A percentile compares a stretch with the other conserved stretches of the same genome.
Evolutionary conservation across 2,113 vertebrate species (phyloP).

Genomic region (Apaloderma vittatum): DNA sequence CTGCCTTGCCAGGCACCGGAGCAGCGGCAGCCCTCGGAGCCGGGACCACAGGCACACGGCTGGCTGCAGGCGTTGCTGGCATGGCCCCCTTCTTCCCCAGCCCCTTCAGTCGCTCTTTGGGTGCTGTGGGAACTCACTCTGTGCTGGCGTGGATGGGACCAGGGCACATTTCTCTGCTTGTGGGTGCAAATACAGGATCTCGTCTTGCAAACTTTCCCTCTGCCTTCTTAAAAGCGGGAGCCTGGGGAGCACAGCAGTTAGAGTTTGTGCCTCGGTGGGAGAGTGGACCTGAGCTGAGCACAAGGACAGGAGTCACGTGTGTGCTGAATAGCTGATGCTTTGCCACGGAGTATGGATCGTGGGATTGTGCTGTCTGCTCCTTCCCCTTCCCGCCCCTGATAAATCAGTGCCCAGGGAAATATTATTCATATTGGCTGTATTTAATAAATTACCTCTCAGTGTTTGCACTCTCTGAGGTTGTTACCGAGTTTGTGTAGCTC

Average conservation of each 20-base stretch:
- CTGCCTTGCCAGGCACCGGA: accelerated
- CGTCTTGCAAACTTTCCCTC: not conserved
- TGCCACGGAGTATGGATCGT: accelerated
- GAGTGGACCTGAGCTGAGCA: not conserved
- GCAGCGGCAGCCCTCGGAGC: accelerated
- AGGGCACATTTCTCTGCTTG: accelerated
- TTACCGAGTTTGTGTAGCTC: not conserved
- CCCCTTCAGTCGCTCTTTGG: not conserved
- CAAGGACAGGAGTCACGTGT: not conserved
- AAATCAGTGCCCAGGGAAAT: slow-evolving; percentile 46
- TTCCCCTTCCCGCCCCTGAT: not conserved
- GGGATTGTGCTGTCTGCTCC: not conserved
- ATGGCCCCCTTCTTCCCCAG: accelerated
- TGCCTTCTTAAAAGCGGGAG: not conserved
- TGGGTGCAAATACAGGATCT: not conserved
- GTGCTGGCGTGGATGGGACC: accelerated
- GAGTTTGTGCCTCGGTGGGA: not conserved
- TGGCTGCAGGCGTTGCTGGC: not conserved
- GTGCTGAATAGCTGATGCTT: not conserved
- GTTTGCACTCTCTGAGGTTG: not conserved
- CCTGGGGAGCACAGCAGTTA: not conserved
- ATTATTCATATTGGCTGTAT: slow-evolving; percentile 3
- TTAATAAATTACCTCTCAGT: slow-evolving; percentile 39
- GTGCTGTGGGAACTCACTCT: not conserved
- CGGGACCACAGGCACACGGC: not conserved